Evolutionary conservation across 2,888 invertebrate genomes (phyloP), one percentile per base, ranked within the genome.

Genomic region (Polyploca ridens): DNA sequence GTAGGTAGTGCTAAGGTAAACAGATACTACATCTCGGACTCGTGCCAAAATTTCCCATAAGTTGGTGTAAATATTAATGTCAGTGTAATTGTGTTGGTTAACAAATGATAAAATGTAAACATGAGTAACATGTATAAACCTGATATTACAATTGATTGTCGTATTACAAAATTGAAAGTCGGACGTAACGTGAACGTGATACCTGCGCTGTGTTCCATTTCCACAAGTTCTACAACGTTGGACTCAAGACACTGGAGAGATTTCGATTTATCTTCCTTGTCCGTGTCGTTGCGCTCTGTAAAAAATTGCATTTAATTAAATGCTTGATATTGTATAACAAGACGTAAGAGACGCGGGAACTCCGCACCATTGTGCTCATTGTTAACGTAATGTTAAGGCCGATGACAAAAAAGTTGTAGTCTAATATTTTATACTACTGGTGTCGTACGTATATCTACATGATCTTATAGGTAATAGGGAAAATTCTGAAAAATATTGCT

Each of bases 351-450:
- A 84, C 89, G 90, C 92, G 93, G 88, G 91, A 93, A 92, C 82
- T 74, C 68, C 64, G 68, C 79, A 74, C 86, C 74, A 89, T 91
- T 90, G 91, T 90, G 75, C 79, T 84, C 82, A 91, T 92, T 92
- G 91, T 91, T 87, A 76, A 82, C 83, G 82, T 90, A 90, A 90
- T 91, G 91, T 90, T 91, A 90, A 91, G 92, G 91, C 88, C 90
- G 84, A 78, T 78, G 68, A 81, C 75, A 84, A 89, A 88, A 44
- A 88, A 88, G 58, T 63, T 68, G 73, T 67, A 70, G 74, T 70
- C 72, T 69, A 74, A 73, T 74, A 69, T 19, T 19, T 54, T 54
- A 54, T 3, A 54, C 14, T 19, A 16, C 35, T 46, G n/a, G 46
- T 46, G 46, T 14, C 46, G 46, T 46, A 46, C 6, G 41, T 41